phyloP scores from a whole-genome alignment of 1,140 invertebrate species.

The Eurytemora carolleeae region DNA sequence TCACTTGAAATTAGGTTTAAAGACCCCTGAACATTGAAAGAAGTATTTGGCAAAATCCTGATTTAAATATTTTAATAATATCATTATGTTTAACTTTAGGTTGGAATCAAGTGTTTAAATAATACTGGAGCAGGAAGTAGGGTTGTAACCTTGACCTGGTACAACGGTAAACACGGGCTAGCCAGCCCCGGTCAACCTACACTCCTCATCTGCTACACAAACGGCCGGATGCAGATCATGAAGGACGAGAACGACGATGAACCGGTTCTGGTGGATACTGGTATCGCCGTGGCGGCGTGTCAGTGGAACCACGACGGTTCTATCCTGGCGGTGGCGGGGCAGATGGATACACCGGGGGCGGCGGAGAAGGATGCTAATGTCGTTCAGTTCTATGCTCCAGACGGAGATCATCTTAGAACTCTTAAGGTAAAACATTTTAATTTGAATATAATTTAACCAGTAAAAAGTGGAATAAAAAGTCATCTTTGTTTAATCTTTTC shows the following conservation, averaged over 20 bases:
- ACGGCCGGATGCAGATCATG: conserved; percentile 69
- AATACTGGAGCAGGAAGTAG: conserved; percentile 27
- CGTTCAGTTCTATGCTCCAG: conserved; percentile 71
- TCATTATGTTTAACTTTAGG: too few species aligned
- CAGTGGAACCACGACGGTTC: conserved; percentile 81
- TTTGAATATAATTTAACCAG: too few species aligned
- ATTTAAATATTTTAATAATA: too few species aligned
- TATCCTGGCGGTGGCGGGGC: conserved; percentile 64
- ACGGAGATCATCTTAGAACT: conserved; percentile 63
- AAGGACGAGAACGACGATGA: conserved; percentile 59
- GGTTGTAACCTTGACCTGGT: conserved; percentile 66
- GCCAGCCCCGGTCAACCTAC: background rate
- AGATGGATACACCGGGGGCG: conserved; percentile 30
- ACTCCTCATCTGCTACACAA: conserved; percentile 69
- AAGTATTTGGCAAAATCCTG: too few species aligned
- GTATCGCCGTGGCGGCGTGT: conserved; percentile 55
- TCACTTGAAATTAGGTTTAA: too few species aligned
- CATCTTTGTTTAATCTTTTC: too few species aligned
- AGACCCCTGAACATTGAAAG: too few species aligned
- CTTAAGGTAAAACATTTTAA: conserved; percentile 34
- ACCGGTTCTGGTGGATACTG: conserved; percentile 32
- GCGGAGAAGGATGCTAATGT: conserved; percentile 52
- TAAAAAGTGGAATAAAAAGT: too few species aligned
- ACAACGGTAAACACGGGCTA: conserved; percentile 46
- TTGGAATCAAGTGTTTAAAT: conserved; percentile 39